phyloP scores from a whole-genome alignment of 2,113 vertebrate genomes.

The Austrofundulus limnaeus region DNA sequence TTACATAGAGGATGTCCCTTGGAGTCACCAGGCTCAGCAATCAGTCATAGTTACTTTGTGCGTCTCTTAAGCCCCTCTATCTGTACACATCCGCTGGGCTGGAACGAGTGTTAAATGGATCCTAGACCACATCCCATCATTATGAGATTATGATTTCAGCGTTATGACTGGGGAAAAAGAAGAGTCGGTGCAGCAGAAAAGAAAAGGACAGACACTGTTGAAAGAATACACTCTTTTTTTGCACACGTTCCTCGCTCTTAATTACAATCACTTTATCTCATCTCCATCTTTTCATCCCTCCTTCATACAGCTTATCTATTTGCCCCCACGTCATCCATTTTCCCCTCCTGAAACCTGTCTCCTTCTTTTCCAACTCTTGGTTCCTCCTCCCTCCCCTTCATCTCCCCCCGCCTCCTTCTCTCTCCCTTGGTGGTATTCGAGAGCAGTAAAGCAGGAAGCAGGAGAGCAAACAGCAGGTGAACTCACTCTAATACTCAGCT shows the following conservation, averaged over 20 bases:
- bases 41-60: slow-evolving; percentile 76
- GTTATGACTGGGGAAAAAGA: slow-evolving; percentile 34
- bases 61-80: slow-evolving; percentile 66
- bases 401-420: slow-evolving; percentile 34
- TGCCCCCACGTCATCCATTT: slow-evolving; percentile 6
- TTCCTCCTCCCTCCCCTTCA: slow-evolving; percentile 25
- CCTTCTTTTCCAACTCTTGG: slow-evolving; percentile 15
- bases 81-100: slow-evolving; percentile 67
- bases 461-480: slow-evolving; percentile 90
- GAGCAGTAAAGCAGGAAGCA: slow-evolving; percentile 72
- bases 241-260: slow-evolving; percentile 9
- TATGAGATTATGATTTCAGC: slow-evolving; percentile 65
- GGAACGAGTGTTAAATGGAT: slow-evolving; percentile 73
- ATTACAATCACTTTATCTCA: slow-evolving; percentile 21
- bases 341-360: slow-evolving; percentile 17
- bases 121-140: slow-evolving; percentile 64
- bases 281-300: slow-evolving; percentile 38
- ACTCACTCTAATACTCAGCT: slow-evolving; percentile 79
- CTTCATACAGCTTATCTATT: slow-evolving; percentile 25
- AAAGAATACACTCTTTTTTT: slow-evolving; percentile 23
- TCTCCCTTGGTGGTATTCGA: slow-evolving; percentile 80
- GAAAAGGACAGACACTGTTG: slow-evolving; percentile 29
- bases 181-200: slow-evolving; percentile 24
- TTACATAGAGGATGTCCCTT: slow-evolving; percentile 78
- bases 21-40: slow-evolving; percentile 62